phyloP scores from a whole-genome alignment of 2,797 vertebrate genomes.

The Pangasius sanitwongsei region DNA sequence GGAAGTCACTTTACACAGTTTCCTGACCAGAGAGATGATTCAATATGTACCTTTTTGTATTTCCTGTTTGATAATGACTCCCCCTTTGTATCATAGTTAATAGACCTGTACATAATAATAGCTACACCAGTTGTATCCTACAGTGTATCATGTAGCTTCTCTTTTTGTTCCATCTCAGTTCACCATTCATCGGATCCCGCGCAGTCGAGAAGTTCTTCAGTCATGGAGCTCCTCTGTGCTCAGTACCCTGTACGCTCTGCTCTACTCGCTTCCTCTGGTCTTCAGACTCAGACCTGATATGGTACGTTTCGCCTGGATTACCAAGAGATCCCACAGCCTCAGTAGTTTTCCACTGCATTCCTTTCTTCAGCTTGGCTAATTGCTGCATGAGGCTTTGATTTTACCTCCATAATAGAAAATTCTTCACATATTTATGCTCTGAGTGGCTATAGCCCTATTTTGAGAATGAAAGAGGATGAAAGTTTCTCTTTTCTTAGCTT shows the following conservation, averaged over 20 bases:
- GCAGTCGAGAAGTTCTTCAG: slow-evolving; percentile 91
- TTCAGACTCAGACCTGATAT: slow-evolving; percentile 76
- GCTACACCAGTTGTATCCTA: too few species aligned
- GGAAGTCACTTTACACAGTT: not conserved
- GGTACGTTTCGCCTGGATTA: slow-evolving; percentile 70
- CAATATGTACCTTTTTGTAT: not conserved
- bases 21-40: not conserved
- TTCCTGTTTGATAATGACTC: not conserved
- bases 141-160: not conserved
- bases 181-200: slow-evolving; percentile 82
- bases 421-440: slow-evolving; percentile 15
- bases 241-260: slow-evolving; percentile 79
- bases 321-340: slow-evolving; percentile 9
- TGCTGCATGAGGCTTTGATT: slow-evolving; percentile 1
- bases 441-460: slow-evolving; percentile 35
- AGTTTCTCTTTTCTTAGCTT: not conserved
- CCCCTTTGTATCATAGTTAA: not conserved
- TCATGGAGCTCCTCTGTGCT: slow-evolving; percentile 85
- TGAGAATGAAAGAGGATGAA: slow-evolving; percentile 13
- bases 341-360: slow-evolving; percentile 13
- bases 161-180: slow-evolving; percentile 73
- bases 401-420: not conserved
- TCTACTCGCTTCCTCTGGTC: slow-evolving; percentile 73
- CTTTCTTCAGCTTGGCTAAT: slow-evolving; percentile 17
- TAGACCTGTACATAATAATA: not conserved